These are phyloP conservation scores for Ictalurus punctatus DNA, from an alignment of 2,113 vertebrate genomes.

Conservation along the genomic window DNA sequence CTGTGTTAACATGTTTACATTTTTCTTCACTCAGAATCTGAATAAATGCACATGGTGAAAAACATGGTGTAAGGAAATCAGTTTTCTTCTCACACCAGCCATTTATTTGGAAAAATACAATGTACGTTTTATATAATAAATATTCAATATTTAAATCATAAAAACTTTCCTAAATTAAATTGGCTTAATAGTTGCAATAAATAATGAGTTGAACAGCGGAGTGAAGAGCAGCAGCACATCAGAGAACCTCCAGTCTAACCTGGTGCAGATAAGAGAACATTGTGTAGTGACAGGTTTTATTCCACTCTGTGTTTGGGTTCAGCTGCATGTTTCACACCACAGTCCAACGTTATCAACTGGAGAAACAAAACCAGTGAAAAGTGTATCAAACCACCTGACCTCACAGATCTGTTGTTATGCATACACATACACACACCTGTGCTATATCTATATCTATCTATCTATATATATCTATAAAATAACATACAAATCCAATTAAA, in stretches of 20 bases:
- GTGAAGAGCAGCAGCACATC: background rate
- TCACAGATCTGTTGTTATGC: background rate
- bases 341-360: background rate
- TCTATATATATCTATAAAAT: too few relatives aligned
- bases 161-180: too few relatives aligned
- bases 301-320: background rate
- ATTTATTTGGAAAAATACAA: too few relatives aligned
- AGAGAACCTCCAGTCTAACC: background rate
- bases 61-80: too few relatives aligned
- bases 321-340: background rate
- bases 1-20: background rate
- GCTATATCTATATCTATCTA: too few relatives aligned
- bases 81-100: too few relatives aligned
- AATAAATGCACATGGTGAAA: too few relatives aligned
- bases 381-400: background rate
- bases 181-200: background rate
- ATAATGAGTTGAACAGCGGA: background rate
- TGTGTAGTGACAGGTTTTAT: background rate
- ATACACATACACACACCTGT: background rate
- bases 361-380: background rate
- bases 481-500: background rate
- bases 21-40: too few relatives aligned
- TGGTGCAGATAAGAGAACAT: background rate
- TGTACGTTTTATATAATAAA: too few relatives aligned
- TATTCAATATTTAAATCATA: too few relatives aligned